Evolutionary conservation across 1,140 invertebrate genomes (phyloP).

Genomic region (Alviniconcha marisindica): DNA sequence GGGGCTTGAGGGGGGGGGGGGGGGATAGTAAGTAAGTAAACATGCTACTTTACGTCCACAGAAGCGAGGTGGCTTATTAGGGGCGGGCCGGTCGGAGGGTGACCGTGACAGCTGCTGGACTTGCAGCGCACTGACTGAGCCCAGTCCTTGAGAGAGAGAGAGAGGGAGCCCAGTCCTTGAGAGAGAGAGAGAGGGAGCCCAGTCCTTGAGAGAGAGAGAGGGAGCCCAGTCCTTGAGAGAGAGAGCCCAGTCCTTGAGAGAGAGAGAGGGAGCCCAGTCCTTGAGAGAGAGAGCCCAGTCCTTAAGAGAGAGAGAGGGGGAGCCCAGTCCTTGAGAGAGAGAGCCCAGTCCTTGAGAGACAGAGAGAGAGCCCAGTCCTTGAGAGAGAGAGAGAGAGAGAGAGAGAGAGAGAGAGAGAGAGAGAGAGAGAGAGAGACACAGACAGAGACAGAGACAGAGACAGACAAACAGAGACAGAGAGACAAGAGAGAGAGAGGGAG

Average conservation of each 20-base stretch:
- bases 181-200: background rate
- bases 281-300: too few species aligned
- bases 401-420: conserved; percentile 16
- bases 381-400: conserved; percentile 10
- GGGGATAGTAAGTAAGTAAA: too few species aligned
- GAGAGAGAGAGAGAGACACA: conserved; percentile 5
- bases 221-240: too few species aligned
- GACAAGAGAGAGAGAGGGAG: too few species aligned
- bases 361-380: conserved; percentile 4
- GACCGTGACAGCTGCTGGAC: too few species aligned
- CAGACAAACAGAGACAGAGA: conserved; percentile 5
- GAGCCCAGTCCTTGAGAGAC: background rate
- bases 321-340: conserved; percentile 7
- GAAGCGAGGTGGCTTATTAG: too few species aligned
- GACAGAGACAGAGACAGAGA: background rate
- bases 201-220: background rate
- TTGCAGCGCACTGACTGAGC: too few species aligned
- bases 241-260: too few species aligned
- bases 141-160: background rate
- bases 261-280: too few species aligned
- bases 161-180: background rate
- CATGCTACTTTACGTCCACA: too few species aligned
- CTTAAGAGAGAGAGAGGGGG: conserved; percentile 7
- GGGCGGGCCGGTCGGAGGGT: too few species aligned
- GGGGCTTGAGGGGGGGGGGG: too few species aligned